Evolutionary conservation across 2,888 invertebrate genomes (phyloP).

Genomic region (Thalpophila matura): DNA sequence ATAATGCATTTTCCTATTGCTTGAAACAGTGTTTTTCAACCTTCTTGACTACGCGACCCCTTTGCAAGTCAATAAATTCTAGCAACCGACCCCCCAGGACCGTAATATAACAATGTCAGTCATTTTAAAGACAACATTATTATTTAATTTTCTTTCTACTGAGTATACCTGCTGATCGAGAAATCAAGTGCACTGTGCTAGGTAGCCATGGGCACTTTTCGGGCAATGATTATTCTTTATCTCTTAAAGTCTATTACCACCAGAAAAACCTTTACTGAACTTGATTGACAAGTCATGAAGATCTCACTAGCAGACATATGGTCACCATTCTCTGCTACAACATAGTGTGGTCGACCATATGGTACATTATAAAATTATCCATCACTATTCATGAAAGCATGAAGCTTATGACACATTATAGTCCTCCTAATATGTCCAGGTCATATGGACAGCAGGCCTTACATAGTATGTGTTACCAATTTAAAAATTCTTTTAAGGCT

Average conservation of each 20-base stretch:
- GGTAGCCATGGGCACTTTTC: too few species aligned
- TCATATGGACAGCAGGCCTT: constrained; percentile 61
- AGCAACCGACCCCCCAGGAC: too few species aligned
- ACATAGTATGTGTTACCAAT: constrained; percentile 64
- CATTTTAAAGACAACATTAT: too few species aligned
- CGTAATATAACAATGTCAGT: too few species aligned
- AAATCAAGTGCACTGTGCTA: too few species aligned
- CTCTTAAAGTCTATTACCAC: constrained; percentile 4
- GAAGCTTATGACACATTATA: constrained; percentile 61
- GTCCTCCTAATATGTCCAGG: constrained; percentile 67
- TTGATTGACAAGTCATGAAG: constrained; percentile 14
- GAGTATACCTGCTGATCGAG: too few species aligned
- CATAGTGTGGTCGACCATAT: constrained; percentile 50
- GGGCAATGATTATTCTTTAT: constrained; percentile 9
- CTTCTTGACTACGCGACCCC: too few species aligned
- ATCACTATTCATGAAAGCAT: constrained; percentile 58
- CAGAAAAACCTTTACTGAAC: constrained; percentile 3
- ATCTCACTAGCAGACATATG: constrained; percentile 45
- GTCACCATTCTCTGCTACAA: constrained; percentile 31
- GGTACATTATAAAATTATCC: constrained; percentile 51
- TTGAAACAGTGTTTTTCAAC: background rate
- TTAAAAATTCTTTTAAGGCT: constrained; percentile 69
- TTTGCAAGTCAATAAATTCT: too few species aligned
- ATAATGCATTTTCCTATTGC: background rate
- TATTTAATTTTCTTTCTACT: too few species aligned